Evolutionary conservation across 2,888 invertebrate species (phyloP), one percentile per base, ranked within the genome.

Genomic region (Acrocyrtus sp.): DNA sequence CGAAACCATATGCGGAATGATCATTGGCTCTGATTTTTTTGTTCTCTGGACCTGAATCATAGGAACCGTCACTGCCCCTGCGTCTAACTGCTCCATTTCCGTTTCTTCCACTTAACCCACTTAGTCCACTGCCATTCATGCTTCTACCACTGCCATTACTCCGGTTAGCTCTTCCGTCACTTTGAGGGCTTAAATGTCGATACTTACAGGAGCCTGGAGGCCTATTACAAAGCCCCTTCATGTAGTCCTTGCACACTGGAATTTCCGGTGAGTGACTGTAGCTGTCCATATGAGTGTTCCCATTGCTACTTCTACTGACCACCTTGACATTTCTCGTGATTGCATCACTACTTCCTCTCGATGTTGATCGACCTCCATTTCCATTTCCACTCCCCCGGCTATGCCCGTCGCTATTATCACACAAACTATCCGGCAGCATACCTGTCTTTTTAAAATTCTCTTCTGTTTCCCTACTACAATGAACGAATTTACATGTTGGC

Each of bases 401-500:
- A 39, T 72, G 53, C 19, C 63, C 74, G 19, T 39, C 57, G 8
- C 56, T 51, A 34, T 48, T 48, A 4, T 70, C 70, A 51, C 56
- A 63, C 2, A 72, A 57, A 21, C 62, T 65, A 27, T 73, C 75
- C 5, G 92, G 91, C 82, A 94, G 86, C 82, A 91, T 89, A 0
- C 92, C 92, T 12, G 90, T 90, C 57, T 87, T 86, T 79, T 90
- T 88, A 80, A 90, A 91, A 73, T 90, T 89, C 75, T 88, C 87
- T 83, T 93, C 92, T 80, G 91, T 91, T 82, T 90, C 89, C 19
- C 90, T 86, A 0, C 90, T 88, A 82, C 92, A 92, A 84, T 94
- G 93, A 48, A 92, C 87, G 83, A 92, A 93, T 82, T 90, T 90
- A 82, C 92, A 93, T 70, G 89, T 90, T 3, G 88, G 87, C 81